A percentile compares a stretch with the other conserved stretches of the same genome.
phyloP scores from a whole-genome alignment of 2,888 invertebrate species.

The Brachyptera putata region DNA sequence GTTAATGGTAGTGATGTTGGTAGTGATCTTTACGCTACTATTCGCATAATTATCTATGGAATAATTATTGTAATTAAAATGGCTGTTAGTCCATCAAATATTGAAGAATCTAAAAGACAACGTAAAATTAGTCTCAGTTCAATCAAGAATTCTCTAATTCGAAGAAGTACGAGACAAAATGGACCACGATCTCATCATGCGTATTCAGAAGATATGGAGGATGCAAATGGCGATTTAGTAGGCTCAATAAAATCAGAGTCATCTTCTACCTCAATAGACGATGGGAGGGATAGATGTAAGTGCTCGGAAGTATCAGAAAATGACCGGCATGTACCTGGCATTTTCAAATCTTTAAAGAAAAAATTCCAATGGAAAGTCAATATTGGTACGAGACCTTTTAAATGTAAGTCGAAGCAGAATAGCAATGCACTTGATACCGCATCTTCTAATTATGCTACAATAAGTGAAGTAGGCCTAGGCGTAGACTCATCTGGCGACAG shows the following conservation, averaged over 20 bases:
- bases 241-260: conserved; percentile 3
- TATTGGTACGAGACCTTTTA: conserved; percentile 23
- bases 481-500: conserved; percentile 23
- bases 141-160: conserved; percentile 30
- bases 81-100: conserved; percentile 26
- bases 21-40: no score
- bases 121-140: conserved; percentile 32
- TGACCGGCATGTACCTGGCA: conserved; percentile 28
- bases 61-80: no score
- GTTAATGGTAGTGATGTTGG: no score
- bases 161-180: conserved; percentile 30
- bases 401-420: conserved; percentile 31
- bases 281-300: conserved; percentile 24
- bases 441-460: conserved; percentile 11
- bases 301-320: conserved; percentile 17
- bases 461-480: no score
- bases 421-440: conserved; percentile 27
- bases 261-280: neutral
- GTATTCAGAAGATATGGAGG: conserved; percentile 30
- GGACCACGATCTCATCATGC: conserved; percentile 28
- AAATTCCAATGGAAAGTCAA: conserved; percentile 29
- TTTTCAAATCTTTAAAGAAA: conserved; percentile 32
- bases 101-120: conserved; percentile 29
- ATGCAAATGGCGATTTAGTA: conserved; percentile 32
- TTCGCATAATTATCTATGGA: no score